Conservation (phyloP, 2,113 vertebrate species). For the Paralichthys olivaceus region DNA sequence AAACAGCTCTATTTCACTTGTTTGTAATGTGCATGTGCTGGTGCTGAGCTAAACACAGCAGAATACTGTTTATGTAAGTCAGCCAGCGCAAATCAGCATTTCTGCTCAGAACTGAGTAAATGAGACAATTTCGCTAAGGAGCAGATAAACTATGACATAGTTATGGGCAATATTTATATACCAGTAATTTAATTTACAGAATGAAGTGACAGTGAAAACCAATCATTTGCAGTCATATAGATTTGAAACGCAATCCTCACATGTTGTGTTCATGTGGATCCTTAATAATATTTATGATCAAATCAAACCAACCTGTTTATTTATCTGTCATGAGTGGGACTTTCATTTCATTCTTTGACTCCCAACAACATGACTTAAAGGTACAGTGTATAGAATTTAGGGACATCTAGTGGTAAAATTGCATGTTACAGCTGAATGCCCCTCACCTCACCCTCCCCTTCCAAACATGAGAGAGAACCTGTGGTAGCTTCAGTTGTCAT, state of each 20-base stretch:
- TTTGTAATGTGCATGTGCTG: conserved; percentile 8
- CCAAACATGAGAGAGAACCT: too few relatives aligned
- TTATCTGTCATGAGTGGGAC: background rate
- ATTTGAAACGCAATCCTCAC: conserved; percentile 11
- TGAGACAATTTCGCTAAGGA: conserved; percentile 34
- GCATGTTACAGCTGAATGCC: too few relatives aligned
- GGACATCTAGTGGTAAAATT: too few relatives aligned
- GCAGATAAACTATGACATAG: conserved; percentile 27
- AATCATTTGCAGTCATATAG: conserved; percentile 10
- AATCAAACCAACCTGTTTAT: background rate
- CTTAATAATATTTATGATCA: background rate
- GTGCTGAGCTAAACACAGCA: conserved; percentile 17
- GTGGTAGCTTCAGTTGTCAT: too few relatives aligned
- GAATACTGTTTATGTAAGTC: conserved; percentile 6
- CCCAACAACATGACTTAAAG: background rate
- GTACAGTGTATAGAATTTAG: too few relatives aligned
- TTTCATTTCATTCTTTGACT: background rate
- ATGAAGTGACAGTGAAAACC: conserved; percentile 30
- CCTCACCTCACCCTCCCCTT: too few relatives aligned
- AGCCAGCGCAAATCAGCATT: conserved; percentile 20
- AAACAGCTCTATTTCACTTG: conserved; percentile 36
- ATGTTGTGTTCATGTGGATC: conserved; percentile 16
- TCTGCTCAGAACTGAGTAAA: conserved; percentile 26
- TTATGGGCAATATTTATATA: conserved; percentile 45
- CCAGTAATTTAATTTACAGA: conserved; percentile 43